Percentiles rank a stretch among this genome's conserved stretches.
Evolutionary conservation across 2,797 vertebrate genomes (phyloP).

Genomic region (Odontamblyopus rebecca): DNA sequence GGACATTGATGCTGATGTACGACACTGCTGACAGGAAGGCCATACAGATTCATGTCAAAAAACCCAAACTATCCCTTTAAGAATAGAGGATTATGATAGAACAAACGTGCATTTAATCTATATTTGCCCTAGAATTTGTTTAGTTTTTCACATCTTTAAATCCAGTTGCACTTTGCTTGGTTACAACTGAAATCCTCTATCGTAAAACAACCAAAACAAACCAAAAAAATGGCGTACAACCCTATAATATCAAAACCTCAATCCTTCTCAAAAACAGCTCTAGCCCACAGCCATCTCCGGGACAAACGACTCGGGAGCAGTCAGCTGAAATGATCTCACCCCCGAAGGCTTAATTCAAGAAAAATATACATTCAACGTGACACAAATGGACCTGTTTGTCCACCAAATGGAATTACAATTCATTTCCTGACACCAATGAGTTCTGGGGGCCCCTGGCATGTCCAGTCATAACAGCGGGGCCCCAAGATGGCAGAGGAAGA

Average conservation of each 20-base stretch:
- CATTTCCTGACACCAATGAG: constrained; percentile 51
- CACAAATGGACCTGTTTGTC: constrained; percentile 23
- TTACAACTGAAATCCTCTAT: not conserved
- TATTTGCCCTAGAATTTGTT: too few species aligned
- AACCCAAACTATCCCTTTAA: too few species aligned
- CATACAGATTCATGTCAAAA: too few species aligned
- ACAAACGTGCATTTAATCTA: too few species aligned
- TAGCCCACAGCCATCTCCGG: constrained; percentile 11
- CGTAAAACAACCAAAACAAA: not conserved
- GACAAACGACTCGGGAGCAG: constrained; percentile 3
- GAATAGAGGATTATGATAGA: too few species aligned
- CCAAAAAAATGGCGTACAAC: too few species aligned
- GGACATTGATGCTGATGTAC: too few species aligned
- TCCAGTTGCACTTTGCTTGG: not conserved
- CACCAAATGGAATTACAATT: constrained; percentile 40
- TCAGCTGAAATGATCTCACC: constrained; percentile 10
- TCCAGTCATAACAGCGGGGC: constrained; percentile 23
- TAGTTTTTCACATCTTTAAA: not conserved
- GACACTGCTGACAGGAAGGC: too few species aligned
- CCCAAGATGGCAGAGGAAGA: constrained; percentile 35
- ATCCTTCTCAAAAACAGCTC: not conserved
- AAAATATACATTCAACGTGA: constrained; percentile 16
- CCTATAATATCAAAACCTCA: not conserved
- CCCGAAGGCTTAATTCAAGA: constrained; percentile 23
- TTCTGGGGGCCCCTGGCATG: constrained; percentile 29